Evolutionary conservation across 2,888 invertebrate species (phyloP), one percentile per base, ranked within the genome.

Genomic region (Meghimatium bilineatum): DNA sequence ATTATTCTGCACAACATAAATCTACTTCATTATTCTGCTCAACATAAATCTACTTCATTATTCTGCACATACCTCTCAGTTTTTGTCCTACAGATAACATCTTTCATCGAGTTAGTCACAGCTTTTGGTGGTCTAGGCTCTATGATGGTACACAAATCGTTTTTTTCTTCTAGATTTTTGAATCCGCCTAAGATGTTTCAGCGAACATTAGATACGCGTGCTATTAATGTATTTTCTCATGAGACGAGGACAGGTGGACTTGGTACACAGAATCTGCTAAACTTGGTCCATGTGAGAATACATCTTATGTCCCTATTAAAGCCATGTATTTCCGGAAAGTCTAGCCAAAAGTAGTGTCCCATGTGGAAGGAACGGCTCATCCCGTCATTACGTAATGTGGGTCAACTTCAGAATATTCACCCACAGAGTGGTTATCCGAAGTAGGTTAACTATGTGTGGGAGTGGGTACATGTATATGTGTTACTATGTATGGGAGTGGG

Each of bases 241-340:
- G 75, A 26, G 23, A 20, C 6, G 17, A n/a, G 29, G 75, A n/a
- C 29, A n/a, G 12, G 75, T n/a, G 5, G 29, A 29, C 49, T n/a
- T 44, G 52, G 52, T 49, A 52, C 32, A 44, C 38, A 75, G n/a
- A 12, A 34, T 36, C 52, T 20, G 52, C 12, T 23, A 29, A 23
- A 6, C 52, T 75, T 75, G 29, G 26, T 34, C n/a, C 52, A 52
- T 52, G 75, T 75, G 75, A 44, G 75, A 52, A 75, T 75, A 75
- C 75, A 75, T 75, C 52, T 52, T 49, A 44, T 75, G 75, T 32
- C 23, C 75, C 44, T 52, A 75, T 75, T 75, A 75, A 49, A 49
- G 75, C 75, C 75, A 44, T 75, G 75, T 75, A n/a, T 32, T 36
- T 75, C 49, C 20, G 75, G 52, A 75, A 26, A 44, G 17, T 6